Evolutionary conservation across 2,888 invertebrate genomes (phyloP).

Genomic region (Drosophila meridiana): DNA sequence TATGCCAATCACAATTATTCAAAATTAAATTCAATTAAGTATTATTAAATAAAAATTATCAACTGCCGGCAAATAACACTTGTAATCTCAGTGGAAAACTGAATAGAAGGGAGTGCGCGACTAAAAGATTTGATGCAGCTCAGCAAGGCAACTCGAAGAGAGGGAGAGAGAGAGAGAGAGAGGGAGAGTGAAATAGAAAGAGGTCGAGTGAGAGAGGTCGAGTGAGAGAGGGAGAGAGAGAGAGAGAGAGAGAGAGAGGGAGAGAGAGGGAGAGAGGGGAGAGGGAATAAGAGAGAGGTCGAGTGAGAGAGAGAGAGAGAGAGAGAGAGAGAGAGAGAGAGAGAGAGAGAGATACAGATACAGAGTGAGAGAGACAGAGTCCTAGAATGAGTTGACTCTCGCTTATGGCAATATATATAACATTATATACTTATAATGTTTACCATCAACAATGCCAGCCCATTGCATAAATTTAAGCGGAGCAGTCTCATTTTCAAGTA

Average conservation of each 20-base stretch:
- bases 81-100: neutral
- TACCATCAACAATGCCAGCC: neutral
- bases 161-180: neutral
- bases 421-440: neutral
- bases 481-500: neutral
- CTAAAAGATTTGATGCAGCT: neutral
- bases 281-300: too few relatives aligned
- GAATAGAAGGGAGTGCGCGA: neutral
- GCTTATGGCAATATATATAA: neutral
- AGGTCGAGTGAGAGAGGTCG: too few relatives aligned
- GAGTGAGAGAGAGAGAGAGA: too few relatives aligned
- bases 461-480: neutral
- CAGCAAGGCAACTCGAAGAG: too few relatives aligned
- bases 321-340: too few relatives aligned
- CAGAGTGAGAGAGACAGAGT: too few relatives aligned
- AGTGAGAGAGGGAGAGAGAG: too few relatives aligned
- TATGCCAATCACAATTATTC: slow-evolving; percentile 4
- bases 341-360: too few relatives aligned
- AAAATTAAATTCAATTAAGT: slow-evolving; percentile 3
- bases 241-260: too few relatives aligned
- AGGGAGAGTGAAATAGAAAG: too few relatives aligned
- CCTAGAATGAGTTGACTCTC: neutral
- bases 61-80: neutral
- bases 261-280: too few relatives aligned
- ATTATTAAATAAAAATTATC: slow-evolving; percentile 6